Percentiles rank a stretch among this genome's conserved stretches.
These are phyloP conservation scores for Uropetala carovei DNA, from an alignment of 2,888 invertebrate species.

Conservation along the genomic window DNA sequence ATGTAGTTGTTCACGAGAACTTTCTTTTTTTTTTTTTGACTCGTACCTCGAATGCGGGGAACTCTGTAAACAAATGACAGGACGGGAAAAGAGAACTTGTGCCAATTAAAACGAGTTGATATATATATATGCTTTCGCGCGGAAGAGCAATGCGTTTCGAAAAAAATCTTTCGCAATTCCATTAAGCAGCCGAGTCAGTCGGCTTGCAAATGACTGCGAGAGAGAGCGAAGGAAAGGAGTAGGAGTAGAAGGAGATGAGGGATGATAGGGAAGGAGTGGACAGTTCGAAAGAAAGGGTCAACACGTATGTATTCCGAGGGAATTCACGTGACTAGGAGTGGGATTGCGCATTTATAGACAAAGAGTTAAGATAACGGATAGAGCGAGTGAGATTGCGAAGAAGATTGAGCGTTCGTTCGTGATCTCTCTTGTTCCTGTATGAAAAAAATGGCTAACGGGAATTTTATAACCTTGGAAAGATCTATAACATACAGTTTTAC, in stretches of 20 bases:
- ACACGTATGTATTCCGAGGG: constrained; percentile 3
- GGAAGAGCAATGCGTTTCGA: constrained; percentile 20
- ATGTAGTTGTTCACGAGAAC: not conserved
- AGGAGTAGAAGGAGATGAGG: not conserved
- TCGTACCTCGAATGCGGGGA: not conserved
- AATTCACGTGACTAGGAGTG: not conserved
- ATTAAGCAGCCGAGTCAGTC: not conserved
- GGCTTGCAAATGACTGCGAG: not conserved
- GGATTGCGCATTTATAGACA: constrained; percentile 22
- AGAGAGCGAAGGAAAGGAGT: not conserved
- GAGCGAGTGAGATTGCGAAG: constrained; percentile 19
- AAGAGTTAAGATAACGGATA: not conserved
- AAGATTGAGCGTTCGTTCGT: constrained; percentile 53
- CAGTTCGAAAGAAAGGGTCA: constrained; percentile 20
- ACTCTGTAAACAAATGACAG: constrained; percentile 31
- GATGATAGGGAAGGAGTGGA: not conserved
- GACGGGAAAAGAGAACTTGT: not conserved
- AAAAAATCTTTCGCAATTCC: constrained; percentile 28
- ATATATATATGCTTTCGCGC: constrained; percentile 11
- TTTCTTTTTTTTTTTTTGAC: not conserved
- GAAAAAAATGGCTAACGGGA: constrained; percentile 41
- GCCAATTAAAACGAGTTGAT: constrained; percentile 40
- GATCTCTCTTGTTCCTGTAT: constrained; percentile 41
- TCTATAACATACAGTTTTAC: constrained; percentile 50
- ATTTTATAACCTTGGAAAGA: constrained; percentile 35